Evolutionary conservation across 1,140 invertebrate species (phyloP).

Genomic region (Drosophila azteca): DNA sequence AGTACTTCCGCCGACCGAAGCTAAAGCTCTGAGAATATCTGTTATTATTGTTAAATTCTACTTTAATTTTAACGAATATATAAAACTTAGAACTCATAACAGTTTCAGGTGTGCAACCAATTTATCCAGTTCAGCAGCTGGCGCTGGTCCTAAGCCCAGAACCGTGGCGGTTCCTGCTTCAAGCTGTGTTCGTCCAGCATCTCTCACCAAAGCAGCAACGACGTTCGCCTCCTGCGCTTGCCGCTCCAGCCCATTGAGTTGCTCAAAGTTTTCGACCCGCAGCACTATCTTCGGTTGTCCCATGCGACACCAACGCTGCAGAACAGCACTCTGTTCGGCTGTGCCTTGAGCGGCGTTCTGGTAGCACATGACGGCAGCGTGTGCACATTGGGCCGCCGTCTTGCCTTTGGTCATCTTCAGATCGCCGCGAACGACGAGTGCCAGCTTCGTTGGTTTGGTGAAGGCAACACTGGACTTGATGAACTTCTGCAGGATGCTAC

Average conservation of each 20-base stretch:
- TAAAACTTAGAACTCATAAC: conserved; percentile 83
- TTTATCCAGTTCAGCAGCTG: conserved; percentile 86
- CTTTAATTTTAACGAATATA: conserved; percentile 38
- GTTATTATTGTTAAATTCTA: conserved; percentile 24
- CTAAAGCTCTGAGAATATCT: not conserved
- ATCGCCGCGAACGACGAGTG: conserved; percentile 90
- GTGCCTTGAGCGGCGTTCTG: conserved; percentile 84
- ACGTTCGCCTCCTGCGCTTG: conserved; percentile 86
- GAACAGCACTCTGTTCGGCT: conserved; percentile 73
- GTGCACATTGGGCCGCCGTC: conserved; percentile 92
- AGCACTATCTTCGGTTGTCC: conserved; percentile 92
- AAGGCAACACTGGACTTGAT: conserved; percentile 36
- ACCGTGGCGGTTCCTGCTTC: conserved; percentile 88
- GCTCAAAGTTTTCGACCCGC: conserved; percentile 85
- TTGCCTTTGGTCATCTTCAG: conserved; percentile 93
- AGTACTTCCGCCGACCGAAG: not conserved
- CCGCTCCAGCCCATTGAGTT: conserved; percentile 84
- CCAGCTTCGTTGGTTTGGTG: conserved; percentile 86
- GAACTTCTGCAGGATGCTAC: conserved; percentile 59
- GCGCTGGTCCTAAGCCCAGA: conserved; percentile 90
- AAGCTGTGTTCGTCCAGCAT: conserved; percentile 92
- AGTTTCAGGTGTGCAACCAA: conserved; percentile 89
- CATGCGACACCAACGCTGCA: conserved; percentile 87
- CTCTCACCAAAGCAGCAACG: conserved; percentile 87
- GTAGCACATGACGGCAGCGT: conserved; percentile 90